Evolutionary conservation across 1,140 invertebrate species (phyloP).

Genomic region (Cydia amplana): DNA sequence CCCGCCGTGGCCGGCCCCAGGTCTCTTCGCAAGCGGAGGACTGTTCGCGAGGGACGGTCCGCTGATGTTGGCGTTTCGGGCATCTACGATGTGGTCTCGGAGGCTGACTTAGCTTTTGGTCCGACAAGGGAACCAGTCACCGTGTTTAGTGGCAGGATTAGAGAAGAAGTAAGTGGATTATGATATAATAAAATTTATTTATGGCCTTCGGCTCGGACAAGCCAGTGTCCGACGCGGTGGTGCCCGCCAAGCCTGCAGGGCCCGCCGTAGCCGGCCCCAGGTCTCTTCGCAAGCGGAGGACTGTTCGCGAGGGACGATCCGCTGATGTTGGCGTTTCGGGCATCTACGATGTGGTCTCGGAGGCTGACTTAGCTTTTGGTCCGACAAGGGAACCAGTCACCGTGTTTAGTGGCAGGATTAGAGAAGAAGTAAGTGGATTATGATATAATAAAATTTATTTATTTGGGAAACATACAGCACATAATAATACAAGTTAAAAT

Average conservation of each 20-base stretch:
- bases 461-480: no score
- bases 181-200: neutral
- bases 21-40: slow-evolving; percentile 81
- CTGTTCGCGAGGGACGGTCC: slow-evolving; percentile 86
- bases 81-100: slow-evolving; percentile 94
- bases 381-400: slow-evolving; percentile 91
- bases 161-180: slow-evolving; percentile 84
- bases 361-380: slow-evolving; percentile 94
- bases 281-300: slow-evolving; percentile 81
- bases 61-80: slow-evolving; percentile 92
- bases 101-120: slow-evolving; percentile 94
- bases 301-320: slow-evolving; percentile 86
- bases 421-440: slow-evolving; percentile 84
- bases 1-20: slow-evolving; percentile 81
- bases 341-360: slow-evolving; percentile 94
- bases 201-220: slow-evolving; percentile 82
- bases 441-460: neutral
- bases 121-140: slow-evolving; percentile 91
- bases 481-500: no score
- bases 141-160: slow-evolving; percentile 91
- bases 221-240: slow-evolving; percentile 55
- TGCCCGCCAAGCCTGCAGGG: slow-evolving; percentile 64
- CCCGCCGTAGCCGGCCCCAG: slow-evolving; percentile 81
- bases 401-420: slow-evolving; percentile 91
- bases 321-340: slow-evolving; percentile 92